Evolutionary conservation across 1,140 invertebrate species (phyloP), one percentile per base, ranked within the genome.

Genomic region (Conus ventricosus): DNA sequence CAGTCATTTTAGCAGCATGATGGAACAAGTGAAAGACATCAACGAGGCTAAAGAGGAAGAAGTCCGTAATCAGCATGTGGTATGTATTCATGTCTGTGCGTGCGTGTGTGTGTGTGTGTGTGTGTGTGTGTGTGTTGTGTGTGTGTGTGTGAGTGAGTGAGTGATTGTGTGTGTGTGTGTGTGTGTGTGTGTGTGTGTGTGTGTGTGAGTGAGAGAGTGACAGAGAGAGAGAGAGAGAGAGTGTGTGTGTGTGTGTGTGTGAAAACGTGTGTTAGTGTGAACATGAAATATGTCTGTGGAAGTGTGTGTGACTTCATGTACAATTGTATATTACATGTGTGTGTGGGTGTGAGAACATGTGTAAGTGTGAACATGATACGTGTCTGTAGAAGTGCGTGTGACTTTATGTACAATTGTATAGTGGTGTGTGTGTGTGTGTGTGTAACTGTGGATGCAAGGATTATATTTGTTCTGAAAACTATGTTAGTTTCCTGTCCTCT

Each of bases 21-120:
- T 86, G 27, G 20, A 88, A 27, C 25, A 54, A 27, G 25, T 86
- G 67, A 76, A 85, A 83, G 89, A 75, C 17, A 86, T 75, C 6
- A 51, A 78, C 51, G 51, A 83, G 67, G 67, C 67, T 7, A 71
- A n/a, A 27, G 89, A 88, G 85, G 71, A 90, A 75, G n/a, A 39
- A 23, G 11, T 90, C 10, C 85, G 87, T 27, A 88, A 87, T 39
- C 54, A 67, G 63, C 89, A 88, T 63, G n/a, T 90, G 71, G 89
- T 90, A 87, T 78, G 89, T 81, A 20, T n/a, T n/a, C n/a, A n/a
- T n/a, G n/a, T n/a, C n/a, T n/a, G 0, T 60, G 57, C 5, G 57
- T 60, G 11, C 0, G 67, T 75, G 13, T 75, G 17, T n/a, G 20
- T 1, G 67, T 25, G 17, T 10, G 76, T 78, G 39, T 39, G 8